Conservation (phyloP, 2,888 invertebrate species). For the Meghimatium bilineatum region DNA sequence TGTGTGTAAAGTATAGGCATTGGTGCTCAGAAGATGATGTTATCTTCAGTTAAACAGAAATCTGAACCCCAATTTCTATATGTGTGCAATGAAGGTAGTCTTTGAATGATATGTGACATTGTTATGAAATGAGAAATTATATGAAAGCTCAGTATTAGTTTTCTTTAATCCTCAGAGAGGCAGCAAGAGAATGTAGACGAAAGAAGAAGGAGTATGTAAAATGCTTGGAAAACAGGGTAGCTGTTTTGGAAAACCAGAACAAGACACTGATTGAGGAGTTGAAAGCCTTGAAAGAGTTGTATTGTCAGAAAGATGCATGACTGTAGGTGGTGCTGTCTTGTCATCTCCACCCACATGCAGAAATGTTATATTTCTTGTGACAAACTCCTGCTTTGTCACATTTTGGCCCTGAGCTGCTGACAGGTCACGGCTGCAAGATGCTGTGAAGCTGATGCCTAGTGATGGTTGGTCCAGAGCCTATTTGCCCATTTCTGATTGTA, state of each 20-base stretch:
- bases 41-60: no score
- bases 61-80: no score
- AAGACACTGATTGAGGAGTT: conserved; percentile 99
- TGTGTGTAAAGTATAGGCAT: no score
- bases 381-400: conserved; percentile 39
- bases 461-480: background rate
- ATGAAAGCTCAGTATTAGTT: no score
- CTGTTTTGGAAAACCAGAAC: conserved; percentile 99
- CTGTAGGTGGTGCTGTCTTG: background rate
- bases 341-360: background rate
- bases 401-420: conserved; percentile 7
- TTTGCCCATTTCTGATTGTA: background rate
- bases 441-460: conserved; percentile 6
- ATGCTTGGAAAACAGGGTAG: conserved; percentile 99
- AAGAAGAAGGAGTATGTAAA: conserved; percentile 99
- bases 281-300: conserved; percentile 97
- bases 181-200: conserved; percentile 97
- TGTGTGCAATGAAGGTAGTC: no score
- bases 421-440: background rate
- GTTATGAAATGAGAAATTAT: no score
- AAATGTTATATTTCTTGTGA: conserved; percentile 14
- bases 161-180: conserved; percentile 84
- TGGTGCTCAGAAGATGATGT: no score
- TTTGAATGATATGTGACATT: no score
- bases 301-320: conserved; percentile 82